Conservation (phyloP, 2,888 invertebrate genomes). For the Sylvicola cinctus region DNA sequence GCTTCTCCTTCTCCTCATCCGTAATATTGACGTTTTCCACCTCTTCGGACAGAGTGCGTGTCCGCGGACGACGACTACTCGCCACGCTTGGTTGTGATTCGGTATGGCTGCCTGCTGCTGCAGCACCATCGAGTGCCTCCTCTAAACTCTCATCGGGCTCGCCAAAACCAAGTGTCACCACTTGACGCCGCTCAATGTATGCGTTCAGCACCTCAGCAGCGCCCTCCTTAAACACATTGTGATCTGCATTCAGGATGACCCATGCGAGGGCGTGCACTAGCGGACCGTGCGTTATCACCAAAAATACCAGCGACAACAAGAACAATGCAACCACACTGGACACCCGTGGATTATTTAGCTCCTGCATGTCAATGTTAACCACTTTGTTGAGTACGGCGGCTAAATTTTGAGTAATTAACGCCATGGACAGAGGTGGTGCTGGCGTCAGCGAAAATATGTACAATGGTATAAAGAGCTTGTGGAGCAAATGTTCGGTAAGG, state of each 20-base stretch:
- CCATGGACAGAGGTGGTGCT: conserved; percentile 27
- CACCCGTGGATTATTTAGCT: conserved; percentile 46
- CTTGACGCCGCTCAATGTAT: conserved; percentile 35
- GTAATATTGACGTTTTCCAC: conserved; percentile 54
- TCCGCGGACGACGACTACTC: neutral
- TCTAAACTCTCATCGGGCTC: conserved; percentile 58
- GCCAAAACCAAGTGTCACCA: conserved; percentile 37
- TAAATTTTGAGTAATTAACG: conserved; percentile 38
- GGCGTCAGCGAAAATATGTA: conserved; percentile 80
- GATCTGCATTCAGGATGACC: conserved; percentile 72
- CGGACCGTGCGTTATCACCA: conserved; percentile 80
- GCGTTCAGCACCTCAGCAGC: conserved; percentile 44
- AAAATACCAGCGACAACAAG: conserved; percentile 82
- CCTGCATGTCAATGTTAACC: conserved; percentile 32
- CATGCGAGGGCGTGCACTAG: conserved; percentile 78
- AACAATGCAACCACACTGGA: conserved; percentile 83
- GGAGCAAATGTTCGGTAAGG: conserved; percentile 79
- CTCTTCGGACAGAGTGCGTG: conserved; percentile 4
- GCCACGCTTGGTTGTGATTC: neutral
- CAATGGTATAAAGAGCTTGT: conserved; percentile 78
- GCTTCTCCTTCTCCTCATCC: conserved; percentile 76
- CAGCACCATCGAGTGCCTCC: conserved; percentile 40
- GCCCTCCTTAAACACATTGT: conserved; percentile 44
- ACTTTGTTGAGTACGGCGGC: conserved; percentile 40
- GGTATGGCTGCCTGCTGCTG: neutral